Evolutionary conservation across 1,140 invertebrate species (phyloP).

Genomic region (Melitaea cinxia): DNA sequence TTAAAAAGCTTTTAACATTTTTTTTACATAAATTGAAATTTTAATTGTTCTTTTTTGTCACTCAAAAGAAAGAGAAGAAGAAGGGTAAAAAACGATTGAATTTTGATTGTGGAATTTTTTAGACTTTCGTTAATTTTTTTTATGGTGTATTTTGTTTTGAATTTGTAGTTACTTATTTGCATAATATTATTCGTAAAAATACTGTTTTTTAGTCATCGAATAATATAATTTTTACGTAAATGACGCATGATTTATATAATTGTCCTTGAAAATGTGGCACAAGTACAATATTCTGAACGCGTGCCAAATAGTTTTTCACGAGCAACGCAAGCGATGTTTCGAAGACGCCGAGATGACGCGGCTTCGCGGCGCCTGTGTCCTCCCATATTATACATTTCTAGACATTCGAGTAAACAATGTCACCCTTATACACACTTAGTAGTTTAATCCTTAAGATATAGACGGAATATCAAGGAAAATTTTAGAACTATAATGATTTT

Average conservation of each 20-base stretch:
- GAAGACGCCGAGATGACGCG: slow-evolving; percentile 52
- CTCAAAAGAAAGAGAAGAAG: too few species aligned
- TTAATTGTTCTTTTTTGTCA: background rate
- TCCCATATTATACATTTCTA: slow-evolving; percentile 29
- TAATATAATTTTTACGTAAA: background rate
- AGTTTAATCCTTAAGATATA: slow-evolving; percentile 25
- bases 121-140: background rate
- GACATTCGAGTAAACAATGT: slow-evolving; percentile 24
- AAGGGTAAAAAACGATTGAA: too few species aligned
- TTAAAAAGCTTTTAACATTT: background rate
- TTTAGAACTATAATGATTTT: background rate
- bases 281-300: slow-evolving; percentile 30
- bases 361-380: slow-evolving; percentile 42
- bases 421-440: slow-evolving; percentile 4
- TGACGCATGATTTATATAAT: background rate
- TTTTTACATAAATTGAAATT: background rate
- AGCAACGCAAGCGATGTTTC: slow-evolving; percentile 32
- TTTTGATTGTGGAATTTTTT: background rate
- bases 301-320: slow-evolving; percentile 36
- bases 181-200: too few species aligned
- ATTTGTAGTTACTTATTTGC: too few species aligned
- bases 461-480: background rate
- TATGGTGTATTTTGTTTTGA: background rate
- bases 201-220: too few species aligned
- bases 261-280: slow-evolving; percentile 32